Evolutionary conservation across 2,113 vertebrate genomes (phyloP).

Genomic region (Hystrix brachyura): DNA sequence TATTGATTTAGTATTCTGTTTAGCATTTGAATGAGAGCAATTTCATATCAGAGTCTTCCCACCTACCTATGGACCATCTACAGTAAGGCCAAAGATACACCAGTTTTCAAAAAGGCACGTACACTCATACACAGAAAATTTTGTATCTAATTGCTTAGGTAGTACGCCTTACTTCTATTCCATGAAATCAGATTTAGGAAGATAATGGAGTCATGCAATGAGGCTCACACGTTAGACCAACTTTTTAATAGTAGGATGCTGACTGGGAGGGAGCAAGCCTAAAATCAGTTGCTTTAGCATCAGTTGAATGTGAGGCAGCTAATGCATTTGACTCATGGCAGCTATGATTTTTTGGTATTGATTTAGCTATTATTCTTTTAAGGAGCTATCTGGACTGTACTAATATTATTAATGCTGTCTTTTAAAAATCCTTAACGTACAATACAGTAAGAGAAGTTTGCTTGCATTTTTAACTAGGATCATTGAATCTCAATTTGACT

Average conservation of each 20-base stretch:
- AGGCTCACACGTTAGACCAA: not conserved
- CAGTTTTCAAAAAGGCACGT: not conserved
- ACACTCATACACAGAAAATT: not conserved
- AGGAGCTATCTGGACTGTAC: not conserved
- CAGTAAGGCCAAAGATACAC: not conserved
- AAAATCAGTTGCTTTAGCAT: not conserved
- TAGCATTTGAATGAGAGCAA: not conserved
- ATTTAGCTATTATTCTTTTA: not conserved
- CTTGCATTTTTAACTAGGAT: not conserved
- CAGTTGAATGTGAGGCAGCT: not conserved
- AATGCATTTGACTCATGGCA: not conserved
- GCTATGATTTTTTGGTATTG: not conserved
- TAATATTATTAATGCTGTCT: not conserved
- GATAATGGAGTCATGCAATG: not conserved
- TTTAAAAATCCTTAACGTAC: not conserved
- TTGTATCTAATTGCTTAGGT: not conserved
- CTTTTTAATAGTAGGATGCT: not conserved
- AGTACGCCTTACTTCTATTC: not conserved
- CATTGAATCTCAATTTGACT: conserved; percentile 1
- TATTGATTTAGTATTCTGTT: not conserved
- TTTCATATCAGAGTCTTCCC: not conserved
- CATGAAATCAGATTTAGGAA: not conserved
- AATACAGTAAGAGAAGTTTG: not conserved
- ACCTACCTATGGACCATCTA: not conserved
- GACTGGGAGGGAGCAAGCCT: not conserved